Base-by-base conservation (phyloP, 2,797 vertebrate genomes). In the Micrastur ruficollis region DNA sequence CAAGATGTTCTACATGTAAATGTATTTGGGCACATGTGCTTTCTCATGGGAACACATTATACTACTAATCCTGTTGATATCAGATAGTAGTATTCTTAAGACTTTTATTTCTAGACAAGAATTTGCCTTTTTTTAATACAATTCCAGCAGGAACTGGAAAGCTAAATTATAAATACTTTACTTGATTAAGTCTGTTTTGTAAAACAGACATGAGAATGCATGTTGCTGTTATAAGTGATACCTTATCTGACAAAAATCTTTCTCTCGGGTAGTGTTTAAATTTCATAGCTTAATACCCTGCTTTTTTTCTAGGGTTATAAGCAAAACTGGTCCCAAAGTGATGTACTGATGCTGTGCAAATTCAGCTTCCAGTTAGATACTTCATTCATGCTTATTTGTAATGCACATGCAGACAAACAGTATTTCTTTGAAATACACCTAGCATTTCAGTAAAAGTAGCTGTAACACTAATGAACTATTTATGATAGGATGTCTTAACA, bases 131-230 rank as follows among this genome's bases (percentile, higher is more conserved):
- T 87, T 81, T 34, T 7, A 76, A 62, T 29, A 36, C 5, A 34
- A 19, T 96, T 96, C 62, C 36, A 95, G 62, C 63, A 73, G 40
- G 55, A 91, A 72, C 31, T 66, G 78, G 63, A 95, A 96, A 96
- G 87, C 62, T 59, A 25, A 67, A 72, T 95, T 92, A 32, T 47
- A 95, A 95, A 78, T 90, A 78, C 63, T 95, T 94, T 93, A 74
- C 82, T 91, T 82, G 44, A 96, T 71, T 86, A 84, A 95, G 38
- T 90, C 67, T 73, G 40, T 53, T 95, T 89, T 76, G 55, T 46
- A 36, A 92, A 94, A 94, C 19, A 87, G 71, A 73, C 21, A 26
- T 38, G 34, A 92, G 80, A 87, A 61, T 49, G 18, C 74, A 52
- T 65, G 5, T 76, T 82, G 17, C 78, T 79, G 20, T 75, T 86